Percentiles rank a stretch among this genome's conserved stretches.
These are phyloP conservation scores for Amblyornis subalaris DNA, from an alignment of 2,113 vertebrate species.

Conservation along the genomic window DNA sequence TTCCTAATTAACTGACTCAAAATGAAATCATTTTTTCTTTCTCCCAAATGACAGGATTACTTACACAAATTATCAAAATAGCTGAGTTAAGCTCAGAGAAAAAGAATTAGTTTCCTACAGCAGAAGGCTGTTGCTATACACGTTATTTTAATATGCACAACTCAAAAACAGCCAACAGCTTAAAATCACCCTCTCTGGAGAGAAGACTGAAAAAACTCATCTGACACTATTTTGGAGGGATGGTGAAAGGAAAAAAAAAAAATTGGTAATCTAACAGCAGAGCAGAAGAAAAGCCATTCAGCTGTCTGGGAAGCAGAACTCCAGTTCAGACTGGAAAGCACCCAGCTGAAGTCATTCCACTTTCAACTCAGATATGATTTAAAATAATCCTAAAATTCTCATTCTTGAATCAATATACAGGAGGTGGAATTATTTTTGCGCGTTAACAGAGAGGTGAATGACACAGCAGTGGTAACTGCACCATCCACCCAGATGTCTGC, in stretches of 20 bases:
- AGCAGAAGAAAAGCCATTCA: conserved; percentile 36
- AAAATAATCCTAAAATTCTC: conserved; percentile 16
- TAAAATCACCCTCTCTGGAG: conserved; percentile 53
- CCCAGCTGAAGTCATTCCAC: conserved; percentile 27
- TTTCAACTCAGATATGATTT: conserved; percentile 24
- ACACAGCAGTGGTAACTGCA: not conserved
- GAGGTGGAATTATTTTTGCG: not conserved
- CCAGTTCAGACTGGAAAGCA: conserved; percentile 44
- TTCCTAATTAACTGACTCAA: conserved; percentile 63
- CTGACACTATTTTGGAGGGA: conserved; percentile 48
- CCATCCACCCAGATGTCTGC: not conserved
- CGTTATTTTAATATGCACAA: conserved; percentile 59
- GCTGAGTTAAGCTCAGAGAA: conserved; percentile 52
- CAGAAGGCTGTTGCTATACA: conserved; percentile 57
- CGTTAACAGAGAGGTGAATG: not conserved
- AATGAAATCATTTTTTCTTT: conserved; percentile 61
- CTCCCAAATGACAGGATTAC: conserved; percentile 63
- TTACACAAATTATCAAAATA: conserved; percentile 63
- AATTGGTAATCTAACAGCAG: conserved; percentile 1
- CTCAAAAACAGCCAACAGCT: conserved; percentile 60
- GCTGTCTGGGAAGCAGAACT: conserved; percentile 46
- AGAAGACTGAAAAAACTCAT: conserved; percentile 48
- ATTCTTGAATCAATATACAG: not conserved
- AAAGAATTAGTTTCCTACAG: conserved; percentile 53
- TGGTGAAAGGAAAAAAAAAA: not conserved